Base-by-base conservation (phyloP, 2,113 vertebrate genomes). In the Mastomys coucha region DNA sequence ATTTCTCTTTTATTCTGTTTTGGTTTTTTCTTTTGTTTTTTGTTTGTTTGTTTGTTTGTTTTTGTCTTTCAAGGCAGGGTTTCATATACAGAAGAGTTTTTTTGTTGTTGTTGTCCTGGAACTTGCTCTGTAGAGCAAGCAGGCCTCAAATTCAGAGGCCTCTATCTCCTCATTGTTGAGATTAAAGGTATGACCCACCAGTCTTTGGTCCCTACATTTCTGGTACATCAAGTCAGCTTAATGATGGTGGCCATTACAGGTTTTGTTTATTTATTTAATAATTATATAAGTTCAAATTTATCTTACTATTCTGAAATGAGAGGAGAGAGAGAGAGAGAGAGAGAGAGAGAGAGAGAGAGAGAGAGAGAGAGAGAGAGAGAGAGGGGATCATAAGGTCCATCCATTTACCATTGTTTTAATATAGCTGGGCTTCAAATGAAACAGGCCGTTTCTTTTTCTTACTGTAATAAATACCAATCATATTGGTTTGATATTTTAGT, bases 191-290 rank as follows among this genome's bases (percentile, higher is more conserved):
- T 72, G 13, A 36, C 33, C 70, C 17, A 72, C 36, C 5, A 53
- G 36, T 60, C 36, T 42, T 39, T 28, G 56, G 22, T 60, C 4
- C 36, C n/a, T 58, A 81, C n/a, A 93, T 88, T 72, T 9, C 39
- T 24, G 31, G 53, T 13, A 5, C 16, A 39, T 90, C 82, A 94
- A 93, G 51, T 73, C 82, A 12, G 20, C 22, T 65, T 36, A 49
- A 88, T 42, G 42, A 63, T 51, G 19, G 28, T 42, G 72, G 39
- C 28, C 86, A 70, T 89, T 73, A 63, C 1, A 39, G 0, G 16
- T 77, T 95, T 67, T 84, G 58, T 63, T 84, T 84, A n/a, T 63
- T 84, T 84, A n/a, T 39, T 63, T 93, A 67, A 12, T 63, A 51
- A 70, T 76, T 81, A 89, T 0, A 1, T 73, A 88, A 86, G 1